phyloP scores from a whole-genome alignment of 92 coral and sea anemone species.

The Heliopora coerulea region DNA sequence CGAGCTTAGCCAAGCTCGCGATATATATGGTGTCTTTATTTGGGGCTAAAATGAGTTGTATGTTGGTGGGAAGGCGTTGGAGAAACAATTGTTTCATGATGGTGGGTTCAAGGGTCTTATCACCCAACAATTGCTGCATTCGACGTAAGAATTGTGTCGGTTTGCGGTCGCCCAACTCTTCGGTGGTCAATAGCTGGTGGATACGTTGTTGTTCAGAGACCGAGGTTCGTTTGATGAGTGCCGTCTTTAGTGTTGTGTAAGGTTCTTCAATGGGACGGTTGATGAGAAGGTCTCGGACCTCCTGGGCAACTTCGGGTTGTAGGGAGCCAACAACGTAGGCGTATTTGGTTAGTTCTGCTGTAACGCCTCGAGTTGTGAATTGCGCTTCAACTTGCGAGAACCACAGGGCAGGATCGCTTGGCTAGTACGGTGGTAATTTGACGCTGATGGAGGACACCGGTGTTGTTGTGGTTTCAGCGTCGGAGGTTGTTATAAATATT shows the following conservation, averaged over 20 bases:
- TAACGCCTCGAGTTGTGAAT: constrained; percentile 2
- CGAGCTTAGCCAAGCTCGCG: neutral
- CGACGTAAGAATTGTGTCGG: constrained; percentile 11
- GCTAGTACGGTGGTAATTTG: constrained; percentile 3
- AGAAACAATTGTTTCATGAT: constrained; percentile 22
- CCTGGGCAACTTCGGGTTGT: constrained; percentile 20
- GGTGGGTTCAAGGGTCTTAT: neutral
- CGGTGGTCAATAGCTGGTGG: neutral
- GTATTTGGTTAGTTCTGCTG: neutral
- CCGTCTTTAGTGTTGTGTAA: neutral
- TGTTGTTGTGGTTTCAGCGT: neutral
- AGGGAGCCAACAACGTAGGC: constrained; percentile 12
- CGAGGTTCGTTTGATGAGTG: neutral
- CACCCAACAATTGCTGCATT: constrained; percentile 15
- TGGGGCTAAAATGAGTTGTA: constrained; percentile 2
- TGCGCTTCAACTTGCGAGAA: constrained; percentile 38
- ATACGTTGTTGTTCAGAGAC: constrained; percentile 1
- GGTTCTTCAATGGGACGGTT: neutral
- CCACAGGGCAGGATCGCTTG: constrained; percentile 20
- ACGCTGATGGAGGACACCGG: neutral
- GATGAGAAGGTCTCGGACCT: constrained; percentile 34
- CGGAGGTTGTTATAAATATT: too few species aligned
- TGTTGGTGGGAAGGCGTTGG: neutral
- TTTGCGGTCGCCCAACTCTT: constrained; percentile 25
- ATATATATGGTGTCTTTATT: neutral